Conservation (phyloP, 2,888 invertebrate species). For the Autographa pulchrina region DNA sequence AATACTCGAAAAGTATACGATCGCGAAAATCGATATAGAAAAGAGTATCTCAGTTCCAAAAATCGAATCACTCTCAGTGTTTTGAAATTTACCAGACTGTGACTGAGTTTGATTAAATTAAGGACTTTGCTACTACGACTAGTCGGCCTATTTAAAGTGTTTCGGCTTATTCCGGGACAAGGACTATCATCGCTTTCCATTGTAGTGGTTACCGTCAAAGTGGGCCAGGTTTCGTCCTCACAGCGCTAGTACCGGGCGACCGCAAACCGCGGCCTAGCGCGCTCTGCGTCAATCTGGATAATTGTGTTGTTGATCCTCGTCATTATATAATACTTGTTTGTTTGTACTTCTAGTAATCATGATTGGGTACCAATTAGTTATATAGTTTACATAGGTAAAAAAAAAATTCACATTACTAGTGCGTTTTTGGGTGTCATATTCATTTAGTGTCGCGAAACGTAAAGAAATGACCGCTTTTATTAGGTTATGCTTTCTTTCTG, state of each 20-base stretch:
- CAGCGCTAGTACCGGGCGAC: not conserved
- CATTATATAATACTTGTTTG: constrained; percentile 2
- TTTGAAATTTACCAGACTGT: no score
- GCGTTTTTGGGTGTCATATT: no score
- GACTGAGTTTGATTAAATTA: no score
- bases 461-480: no score
- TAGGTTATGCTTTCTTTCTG: no score
- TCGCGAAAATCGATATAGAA: no score
- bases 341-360: not conserved
- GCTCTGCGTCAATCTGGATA: constrained; percentile 1
- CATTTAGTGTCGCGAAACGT: no score
- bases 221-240: not conserved
- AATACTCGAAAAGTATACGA: no score
- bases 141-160: not conserved
- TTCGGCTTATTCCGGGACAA: not conserved
- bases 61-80: no score
- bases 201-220: not conserved
- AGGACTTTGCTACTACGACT: not conserved
- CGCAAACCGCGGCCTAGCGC: not conserved
- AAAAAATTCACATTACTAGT: no score
- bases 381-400: no score
- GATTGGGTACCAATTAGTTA: not conserved
- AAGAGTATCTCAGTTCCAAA: no score
- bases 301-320: not conserved
- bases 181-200: not conserved